phyloP scores from a whole-genome alignment of 2,888 invertebrate species.

The Macrophya annulata region DNA sequence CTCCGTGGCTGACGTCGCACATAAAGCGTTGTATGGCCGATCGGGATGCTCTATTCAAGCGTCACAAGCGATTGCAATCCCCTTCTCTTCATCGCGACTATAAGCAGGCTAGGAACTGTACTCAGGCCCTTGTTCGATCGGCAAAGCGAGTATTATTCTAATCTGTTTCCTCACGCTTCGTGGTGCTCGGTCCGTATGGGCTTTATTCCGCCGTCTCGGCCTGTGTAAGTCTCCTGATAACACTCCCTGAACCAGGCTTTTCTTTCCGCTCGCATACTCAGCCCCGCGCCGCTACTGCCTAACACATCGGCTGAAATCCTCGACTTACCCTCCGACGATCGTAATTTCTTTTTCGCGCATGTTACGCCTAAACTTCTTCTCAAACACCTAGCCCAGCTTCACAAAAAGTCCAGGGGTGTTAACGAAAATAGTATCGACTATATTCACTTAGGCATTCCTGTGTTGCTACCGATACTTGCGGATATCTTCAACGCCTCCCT shows the following conservation, averaged over 20 bases:
- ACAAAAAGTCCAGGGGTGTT: background rate
- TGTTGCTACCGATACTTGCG: background rate
- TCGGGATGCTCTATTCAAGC: background rate
- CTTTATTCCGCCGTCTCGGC: background rate
- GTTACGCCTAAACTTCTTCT: background rate
- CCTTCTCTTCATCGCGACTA: background rate
- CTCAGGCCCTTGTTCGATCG: background rate
- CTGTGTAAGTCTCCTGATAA: background rate
- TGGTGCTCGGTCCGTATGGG: background rate
- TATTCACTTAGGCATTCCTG: background rate
- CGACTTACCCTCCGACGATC: background rate
- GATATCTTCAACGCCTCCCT: background rate
- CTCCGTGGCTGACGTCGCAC: background rate
- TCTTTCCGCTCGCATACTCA: background rate
- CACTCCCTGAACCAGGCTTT: background rate
- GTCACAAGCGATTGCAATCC: too few relatives aligned
- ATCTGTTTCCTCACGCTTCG: background rate
- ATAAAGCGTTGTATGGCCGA: background rate
- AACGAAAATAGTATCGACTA: background rate
- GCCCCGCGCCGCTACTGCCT: background rate
- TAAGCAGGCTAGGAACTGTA: background rate
- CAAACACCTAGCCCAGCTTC: background rate
- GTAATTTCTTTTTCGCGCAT: background rate
- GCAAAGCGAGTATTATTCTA: background rate
- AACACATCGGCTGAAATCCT: too few relatives aligned